Percentiles rank a stretch among this genome's conserved stretches.
Evolutionary conservation across 2,888 invertebrate genomes (phyloP).

Genomic region (Xestia rhomboidea): DNA sequence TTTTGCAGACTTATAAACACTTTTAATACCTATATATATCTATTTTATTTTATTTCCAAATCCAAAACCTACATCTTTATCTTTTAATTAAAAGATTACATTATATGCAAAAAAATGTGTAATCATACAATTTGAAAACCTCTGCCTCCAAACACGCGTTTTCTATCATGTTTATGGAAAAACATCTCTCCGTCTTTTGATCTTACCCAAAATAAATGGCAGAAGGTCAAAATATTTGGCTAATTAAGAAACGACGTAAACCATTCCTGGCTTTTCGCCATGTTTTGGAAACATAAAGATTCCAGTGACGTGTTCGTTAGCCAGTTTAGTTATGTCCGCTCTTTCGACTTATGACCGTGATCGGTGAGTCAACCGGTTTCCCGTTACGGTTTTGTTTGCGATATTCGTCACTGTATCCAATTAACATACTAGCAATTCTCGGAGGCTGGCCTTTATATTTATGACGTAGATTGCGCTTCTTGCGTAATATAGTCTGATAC

Average conservation of each 20-base stretch:
- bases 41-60: neutral
- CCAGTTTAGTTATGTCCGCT: slow-evolving; percentile 1
- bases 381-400: slow-evolving; percentile 14
- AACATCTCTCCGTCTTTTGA: slow-evolving; percentile 10
- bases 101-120: neutral
- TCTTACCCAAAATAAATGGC: slow-evolving; percentile 29
- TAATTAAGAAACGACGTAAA: slow-evolving; percentile 7
- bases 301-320: slow-evolving; percentile 12
- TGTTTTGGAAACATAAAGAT: slow-evolving; percentile 10
- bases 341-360: slow-evolving; percentile 9
- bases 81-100: neutral
- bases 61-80: neutral
- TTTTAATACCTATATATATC: no score
- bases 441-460: slow-evolving; percentile 28
- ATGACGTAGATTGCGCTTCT: slow-evolving; percentile 40
- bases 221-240: slow-evolving; percentile 1
- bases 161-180: slow-evolving; percentile 4
- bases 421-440: slow-evolving; percentile 43
- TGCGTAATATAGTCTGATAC: neutral
- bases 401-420: slow-evolving; percentile 37
- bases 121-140: neutral
- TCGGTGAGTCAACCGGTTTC: slow-evolving; percentile 44
- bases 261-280: slow-evolving; percentile 47
- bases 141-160: slow-evolving; percentile 18
- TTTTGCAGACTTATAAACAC: neutral